phyloP scores from a whole-genome alignment of 37 sponge, comb jelly and placozoan genomes.

The Spongia lamella region DNA sequence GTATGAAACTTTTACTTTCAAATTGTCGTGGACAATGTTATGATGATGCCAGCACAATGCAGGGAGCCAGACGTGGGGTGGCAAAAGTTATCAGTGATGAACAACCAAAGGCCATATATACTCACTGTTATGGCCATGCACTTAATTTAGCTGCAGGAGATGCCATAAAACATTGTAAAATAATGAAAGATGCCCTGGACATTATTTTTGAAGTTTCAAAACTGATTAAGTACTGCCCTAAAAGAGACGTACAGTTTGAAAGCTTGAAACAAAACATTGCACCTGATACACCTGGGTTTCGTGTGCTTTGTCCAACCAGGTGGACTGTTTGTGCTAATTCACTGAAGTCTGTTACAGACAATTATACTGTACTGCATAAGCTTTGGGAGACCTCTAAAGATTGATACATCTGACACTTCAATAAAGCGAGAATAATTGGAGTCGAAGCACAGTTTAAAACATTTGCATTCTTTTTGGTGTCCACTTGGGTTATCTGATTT shows the following conservation, averaged over 20 bases:
- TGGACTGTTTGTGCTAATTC: too few relatives aligned
- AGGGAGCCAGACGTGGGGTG: conserved; percentile 32
- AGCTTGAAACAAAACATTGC: too few relatives aligned
- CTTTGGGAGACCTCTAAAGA: too few relatives aligned
- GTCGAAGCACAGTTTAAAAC: conserved; percentile 19
- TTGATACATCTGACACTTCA: too few relatives aligned
- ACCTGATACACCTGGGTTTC: too few relatives aligned
- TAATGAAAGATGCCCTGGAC: conserved; percentile 59
- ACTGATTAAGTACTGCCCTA: too few relatives aligned
- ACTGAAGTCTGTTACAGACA: too few relatives aligned
- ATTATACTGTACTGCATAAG: too few relatives aligned
- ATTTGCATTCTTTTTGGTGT: conserved; percentile 62
- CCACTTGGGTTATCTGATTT: conserved; percentile 52
- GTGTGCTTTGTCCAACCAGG: too few relatives aligned
- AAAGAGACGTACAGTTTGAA: too few relatives aligned
- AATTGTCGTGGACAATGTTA: conserved; percentile 55
- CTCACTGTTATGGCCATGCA: conserved; percentile 40
- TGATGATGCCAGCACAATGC: conserved; percentile 50
- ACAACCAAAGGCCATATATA: conserved; percentile 52
- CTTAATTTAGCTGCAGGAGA: conserved; percentile 34
- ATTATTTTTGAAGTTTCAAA: conserved; percentile 23
- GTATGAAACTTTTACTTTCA: conserved; percentile 37
- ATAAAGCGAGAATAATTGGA: too few relatives aligned
- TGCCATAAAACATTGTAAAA: conserved; percentile 17
- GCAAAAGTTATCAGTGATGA: conserved; percentile 27